Base-by-base conservation (phyloP, 1,140 invertebrate genomes). In the Cheumatopsyche charites region DNA sequence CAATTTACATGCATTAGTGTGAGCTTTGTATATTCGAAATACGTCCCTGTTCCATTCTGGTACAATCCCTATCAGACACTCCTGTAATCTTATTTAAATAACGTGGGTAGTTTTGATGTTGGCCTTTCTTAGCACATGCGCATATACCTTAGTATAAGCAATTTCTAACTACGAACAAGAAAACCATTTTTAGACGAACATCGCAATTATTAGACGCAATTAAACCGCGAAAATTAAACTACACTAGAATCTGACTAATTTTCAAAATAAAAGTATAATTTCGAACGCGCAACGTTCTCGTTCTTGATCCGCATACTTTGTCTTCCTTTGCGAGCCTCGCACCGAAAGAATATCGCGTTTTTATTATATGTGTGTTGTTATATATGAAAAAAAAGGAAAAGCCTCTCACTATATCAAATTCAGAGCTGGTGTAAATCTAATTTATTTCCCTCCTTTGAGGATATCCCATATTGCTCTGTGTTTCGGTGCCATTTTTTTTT, bases 361-460 rank as follows among this genome's bases (percentile, higher is more conserved):
- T 43, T 67, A 47, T 15, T 36, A 36, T 36, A 36, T 9, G 9
- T 9, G 29, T 4, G 29, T 9, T 36, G 29, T 36, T 36, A 36
- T 36, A 36, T 9, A 36, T 36, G 11, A 68, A 55, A 19, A 72
- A 75, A 67, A 71, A 58, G 21, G 25, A 49, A 67, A 72, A 70
- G 55, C 66, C 67, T 71, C 29, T 17, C 62, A 71, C 45, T 75
- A 73, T 75, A 75, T 75, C 74, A 73, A 75, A 75, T 72, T 75
- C 74, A 75, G 69, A 45, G 55, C 68, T 49, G 74, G 75, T 76
- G 69, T 73, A 73, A 76, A 76, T 76, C 75, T 76, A 76, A 76
- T 76, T 73, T 76, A 72, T 72, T 72, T 72, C 26, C 23, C 72
- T 67, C 75, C 75, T 73, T 73, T 72, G 75, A 73, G 75, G 63